Percentiles rank a stretch among this genome's conserved stretches.
Evolutionary conservation across 2,888 invertebrate genomes (phyloP).

Genomic region (Helleia helle): DNA sequence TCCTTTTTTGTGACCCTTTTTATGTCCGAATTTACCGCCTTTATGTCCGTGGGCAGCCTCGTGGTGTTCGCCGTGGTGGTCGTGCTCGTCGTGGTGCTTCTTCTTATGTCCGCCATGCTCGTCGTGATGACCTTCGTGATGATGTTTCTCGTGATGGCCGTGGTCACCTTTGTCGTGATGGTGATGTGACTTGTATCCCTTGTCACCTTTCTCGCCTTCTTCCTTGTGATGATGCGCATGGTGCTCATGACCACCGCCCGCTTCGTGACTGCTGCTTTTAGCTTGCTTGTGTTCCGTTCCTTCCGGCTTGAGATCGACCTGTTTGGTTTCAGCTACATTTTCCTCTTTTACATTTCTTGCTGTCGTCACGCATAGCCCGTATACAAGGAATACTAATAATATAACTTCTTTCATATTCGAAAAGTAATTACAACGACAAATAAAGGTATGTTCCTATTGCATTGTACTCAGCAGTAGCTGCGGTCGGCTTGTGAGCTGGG

Average conservation of each 20-base stretch:
- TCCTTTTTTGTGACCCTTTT: constrained; percentile 89
- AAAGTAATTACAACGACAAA: constrained; percentile 22
- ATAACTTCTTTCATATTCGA: constrained; percentile 48
- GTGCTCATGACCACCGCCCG: constrained; percentile 80
- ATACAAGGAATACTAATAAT: constrained; percentile 40
- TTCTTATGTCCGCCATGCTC: constrained; percentile 88
- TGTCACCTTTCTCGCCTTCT: constrained; percentile 84
- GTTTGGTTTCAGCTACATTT: constrained; percentile 18
- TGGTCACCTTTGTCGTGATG: constrained; percentile 86
- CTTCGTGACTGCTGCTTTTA: constrained; percentile 70
- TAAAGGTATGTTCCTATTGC: background rate
- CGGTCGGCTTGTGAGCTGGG: constrained; percentile 37
- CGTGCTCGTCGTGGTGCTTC: constrained; percentile 84
- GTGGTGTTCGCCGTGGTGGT: constrained; percentile 84
- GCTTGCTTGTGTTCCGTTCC: constrained; percentile 65
- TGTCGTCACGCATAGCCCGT: constrained; percentile 34
- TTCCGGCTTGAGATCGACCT: constrained; percentile 58
- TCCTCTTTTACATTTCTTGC: constrained; percentile 45
- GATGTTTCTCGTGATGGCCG: constrained; percentile 84
- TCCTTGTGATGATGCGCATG: constrained; percentile 79
- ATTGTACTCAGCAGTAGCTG: constrained; percentile 28
- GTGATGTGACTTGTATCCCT: constrained; percentile 84
- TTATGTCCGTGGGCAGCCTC: constrained; percentile 85
- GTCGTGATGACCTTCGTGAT: constrained; percentile 83
- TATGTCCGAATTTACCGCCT: constrained; percentile 85